phyloP scores from a whole-genome alignment of 1,140 invertebrate species.

The Pygmarrhopalites habei region DNA sequence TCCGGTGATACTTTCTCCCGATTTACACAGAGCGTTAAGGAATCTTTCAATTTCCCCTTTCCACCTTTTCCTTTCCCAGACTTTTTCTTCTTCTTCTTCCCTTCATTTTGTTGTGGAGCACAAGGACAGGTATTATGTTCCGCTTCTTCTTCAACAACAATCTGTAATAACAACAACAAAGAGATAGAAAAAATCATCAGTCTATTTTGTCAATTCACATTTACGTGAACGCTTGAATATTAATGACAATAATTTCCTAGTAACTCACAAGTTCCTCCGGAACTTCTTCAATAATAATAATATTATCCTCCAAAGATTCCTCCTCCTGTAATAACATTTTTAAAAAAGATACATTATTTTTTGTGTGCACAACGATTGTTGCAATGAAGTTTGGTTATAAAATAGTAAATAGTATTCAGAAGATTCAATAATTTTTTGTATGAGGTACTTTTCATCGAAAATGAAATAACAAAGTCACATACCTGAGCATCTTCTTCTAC shows the following conservation, averaged over 20 bases:
- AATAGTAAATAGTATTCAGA: too few relatives aligned
- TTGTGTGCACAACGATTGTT: too few relatives aligned
- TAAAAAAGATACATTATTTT: too few relatives aligned
- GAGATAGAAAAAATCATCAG: slow-evolving; percentile 21
- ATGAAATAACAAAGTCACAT: too few relatives aligned
- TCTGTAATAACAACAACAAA: neutral
- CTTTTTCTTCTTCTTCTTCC: slow-evolving; percentile 41
- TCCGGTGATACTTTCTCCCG: neutral
- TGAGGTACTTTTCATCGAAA: too few relatives aligned
- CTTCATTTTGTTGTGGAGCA: slow-evolving; percentile 39
- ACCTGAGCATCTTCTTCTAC: slow-evolving; percentile 37
- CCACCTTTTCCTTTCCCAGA: slow-evolving; percentile 1
- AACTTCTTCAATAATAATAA: neutral
- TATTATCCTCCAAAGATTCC: neutral
- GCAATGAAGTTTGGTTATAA: too few relatives aligned
- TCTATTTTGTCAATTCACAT: slow-evolving; percentile 39
- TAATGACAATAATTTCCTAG: neutral
- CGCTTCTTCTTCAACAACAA: neutral
- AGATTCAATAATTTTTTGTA: too few relatives aligned
- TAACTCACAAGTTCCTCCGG: neutral
- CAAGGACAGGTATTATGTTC: slow-evolving; percentile 18
- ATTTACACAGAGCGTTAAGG: neutral
- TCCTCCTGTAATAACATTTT: too few relatives aligned
- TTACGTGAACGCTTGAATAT: neutral
- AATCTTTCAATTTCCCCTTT: slow-evolving; percentile 2